Conservation (phyloP, 2,797 vertebrate genomes). For the Rousettus madagascariensis region DNA sequence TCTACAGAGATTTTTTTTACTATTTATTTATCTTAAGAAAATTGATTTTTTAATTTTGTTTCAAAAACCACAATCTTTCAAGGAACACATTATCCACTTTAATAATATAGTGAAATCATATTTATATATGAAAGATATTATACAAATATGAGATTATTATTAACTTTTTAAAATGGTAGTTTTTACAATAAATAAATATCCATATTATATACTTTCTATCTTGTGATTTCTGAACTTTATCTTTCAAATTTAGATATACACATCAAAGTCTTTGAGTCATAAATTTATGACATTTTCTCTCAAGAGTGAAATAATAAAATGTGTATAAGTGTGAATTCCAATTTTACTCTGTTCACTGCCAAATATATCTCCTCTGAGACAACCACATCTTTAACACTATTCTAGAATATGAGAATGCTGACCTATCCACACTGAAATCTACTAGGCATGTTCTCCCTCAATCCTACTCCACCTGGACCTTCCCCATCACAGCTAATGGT, state of each 20-base stretch:
- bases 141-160: not conserved
- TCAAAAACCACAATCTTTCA: not conserved
- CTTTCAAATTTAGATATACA: not conserved
- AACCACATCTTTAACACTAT: not conserved
- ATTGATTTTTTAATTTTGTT: not conserved
- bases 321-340: not conserved
- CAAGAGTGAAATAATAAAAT: not conserved
- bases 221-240: not conserved
- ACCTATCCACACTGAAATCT: not conserved
- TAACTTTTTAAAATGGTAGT: not conserved
- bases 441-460: not conserved
- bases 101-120: not conserved
- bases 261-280: not conserved
- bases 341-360: not conserved
- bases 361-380: not conserved
- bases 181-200: not conserved
- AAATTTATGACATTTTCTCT: not conserved
- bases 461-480: not conserved
- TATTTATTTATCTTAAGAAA: not conserved
- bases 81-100: not conserved
- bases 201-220: not conserved
- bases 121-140: not conserved
- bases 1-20: not conserved
- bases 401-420: not conserved
- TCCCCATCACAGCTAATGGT: not conserved